Evolutionary conservation across 1,140 invertebrate species (phyloP).

Genomic region (Drosophila paulistorum): DNA sequence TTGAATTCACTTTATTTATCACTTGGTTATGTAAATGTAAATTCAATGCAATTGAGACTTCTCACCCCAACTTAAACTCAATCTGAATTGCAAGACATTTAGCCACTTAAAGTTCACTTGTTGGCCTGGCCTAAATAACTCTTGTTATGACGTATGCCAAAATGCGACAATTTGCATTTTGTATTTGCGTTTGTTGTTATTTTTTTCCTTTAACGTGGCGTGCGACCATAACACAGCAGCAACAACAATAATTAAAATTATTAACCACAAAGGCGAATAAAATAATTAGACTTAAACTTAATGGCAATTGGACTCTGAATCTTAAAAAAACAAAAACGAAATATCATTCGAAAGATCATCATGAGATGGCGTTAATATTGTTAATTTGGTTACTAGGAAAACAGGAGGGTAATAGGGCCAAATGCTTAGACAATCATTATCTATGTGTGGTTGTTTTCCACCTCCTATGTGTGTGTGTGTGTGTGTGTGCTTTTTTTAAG

Average conservation of each 20-base stretch:
- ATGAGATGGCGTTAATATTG: conserved; percentile 52
- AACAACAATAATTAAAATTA: not conserved
- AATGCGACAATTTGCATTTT: conserved; percentile 7
- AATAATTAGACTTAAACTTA: conserved; percentile 31
- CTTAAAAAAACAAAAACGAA: conserved; percentile 22
- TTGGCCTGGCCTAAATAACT: conserved; percentile 11
- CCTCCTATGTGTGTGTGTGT: not conserved
- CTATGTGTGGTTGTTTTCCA: not conserved
- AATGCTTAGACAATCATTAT: too few relatives aligned
- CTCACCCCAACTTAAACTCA: not conserved
- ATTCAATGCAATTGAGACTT: too few relatives aligned
- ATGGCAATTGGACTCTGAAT: conserved; percentile 17
- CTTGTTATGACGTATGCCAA: conserved; percentile 8
- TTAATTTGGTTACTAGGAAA: conserved; percentile 6
- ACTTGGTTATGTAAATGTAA: too few relatives aligned
- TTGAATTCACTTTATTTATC: too few relatives aligned
- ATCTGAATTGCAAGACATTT: conserved; percentile 35
- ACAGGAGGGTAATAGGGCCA: too few relatives aligned
- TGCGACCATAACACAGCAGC: not conserved
- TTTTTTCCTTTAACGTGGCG: not conserved
- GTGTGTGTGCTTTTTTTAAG: conserved; percentile 3
- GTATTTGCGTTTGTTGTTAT: too few relatives aligned
- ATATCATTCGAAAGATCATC: conserved; percentile 36
- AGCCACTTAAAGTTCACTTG: conserved; percentile 15
- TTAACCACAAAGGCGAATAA: conserved; percentile 4